Evolutionary conservation across 1,140 invertebrate genomes (phyloP), one percentile per base, ranked within the genome.

Genomic region (Anastatus disparis): DNA sequence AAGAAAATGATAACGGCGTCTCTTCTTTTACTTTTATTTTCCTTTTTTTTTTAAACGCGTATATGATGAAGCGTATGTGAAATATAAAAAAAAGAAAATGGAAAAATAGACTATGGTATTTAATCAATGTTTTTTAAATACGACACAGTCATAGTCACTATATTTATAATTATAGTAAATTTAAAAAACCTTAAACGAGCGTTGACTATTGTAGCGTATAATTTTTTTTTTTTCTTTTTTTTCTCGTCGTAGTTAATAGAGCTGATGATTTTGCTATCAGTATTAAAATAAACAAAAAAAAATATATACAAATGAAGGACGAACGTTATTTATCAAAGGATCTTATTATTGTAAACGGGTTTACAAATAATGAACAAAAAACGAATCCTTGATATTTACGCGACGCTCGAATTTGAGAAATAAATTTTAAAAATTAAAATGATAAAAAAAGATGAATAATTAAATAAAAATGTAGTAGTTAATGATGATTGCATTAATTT

Each of bases 241-340:
- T n/a, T n/a, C n/a, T n/a, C n/a, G n/a, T n/a, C n/a, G n/a, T n/a
- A n/a, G n/a, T 35, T 10, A 10, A 35, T 4, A 35, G 31, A 44
- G 20, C 64, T 58, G 64, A 67, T 40, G 31, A 59, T 40, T 2
- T 52, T 29, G 44, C 22, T 13, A 59, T 68, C 65, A 59, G 65
- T 59, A 59, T 68, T 68, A 59, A 59, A 67, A 27, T 13, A 44
- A n/a, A n/a, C n/a, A n/a, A n/a, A n/a, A n/a, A n/a, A n/a, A n/a
- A n/a, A n/a, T n/a, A n/a, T n/a, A n/a, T n/a, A 22, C 17, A 3
- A 40, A 44, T 31, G 15, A 38, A 50, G 52, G 24, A 31, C 15
- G 46, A 63, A 42, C 31, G 22, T 40, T 65, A n/a, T n/a, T n/a
- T n/a, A 27, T 53, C 22, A 12, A 65, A 26, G 13, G 62, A 46